Percentiles rank a stretch among this genome's conserved stretches.
Conservation (phyloP, 30 jellyfish, hydroid and myxozoan species). For the Turritopsis dohrnii region DNA sequence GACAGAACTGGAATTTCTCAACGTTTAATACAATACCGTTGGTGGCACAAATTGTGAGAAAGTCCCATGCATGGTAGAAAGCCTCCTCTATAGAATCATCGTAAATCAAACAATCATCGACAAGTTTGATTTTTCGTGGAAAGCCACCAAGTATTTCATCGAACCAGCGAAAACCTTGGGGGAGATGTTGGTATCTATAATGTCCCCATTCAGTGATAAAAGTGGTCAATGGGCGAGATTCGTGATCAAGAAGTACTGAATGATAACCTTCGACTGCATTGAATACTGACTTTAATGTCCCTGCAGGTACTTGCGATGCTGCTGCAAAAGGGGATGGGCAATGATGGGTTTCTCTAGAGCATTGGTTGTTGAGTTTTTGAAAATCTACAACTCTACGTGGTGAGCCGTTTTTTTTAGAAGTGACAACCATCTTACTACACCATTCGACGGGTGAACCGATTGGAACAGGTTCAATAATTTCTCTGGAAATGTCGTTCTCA, state of each 20-base stretch:
- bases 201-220: neutral
- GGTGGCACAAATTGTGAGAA: neutral
- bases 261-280: constrained; percentile 23
- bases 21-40: neutral
- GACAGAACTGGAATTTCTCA: constrained; percentile 4
- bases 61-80: constrained; percentile 20
- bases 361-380: constrained; percentile 11
- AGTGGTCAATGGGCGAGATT: neutral
- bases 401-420: constrained; percentile 23
- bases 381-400: constrained; percentile 31
- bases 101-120: constrained; percentile 24
- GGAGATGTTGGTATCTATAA: neutral
- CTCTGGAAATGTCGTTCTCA: neutral
- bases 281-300: neutral
- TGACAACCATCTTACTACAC: constrained; percentile 32
- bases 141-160: neutral
- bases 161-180: neutral
- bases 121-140: neutral
- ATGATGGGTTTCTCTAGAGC: constrained; percentile 43
- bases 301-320: constrained; percentile 16
- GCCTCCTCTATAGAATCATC: neutral
- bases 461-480: constrained; percentile 18
- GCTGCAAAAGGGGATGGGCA: constrained; percentile 35
- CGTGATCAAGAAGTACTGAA: neutral
- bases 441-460: neutral